A percentile compares a stretch with the other conserved stretches of the same genome.
Conservation (phyloP, 2,797 vertebrate genomes). For the Sylvia borin region DNA sequence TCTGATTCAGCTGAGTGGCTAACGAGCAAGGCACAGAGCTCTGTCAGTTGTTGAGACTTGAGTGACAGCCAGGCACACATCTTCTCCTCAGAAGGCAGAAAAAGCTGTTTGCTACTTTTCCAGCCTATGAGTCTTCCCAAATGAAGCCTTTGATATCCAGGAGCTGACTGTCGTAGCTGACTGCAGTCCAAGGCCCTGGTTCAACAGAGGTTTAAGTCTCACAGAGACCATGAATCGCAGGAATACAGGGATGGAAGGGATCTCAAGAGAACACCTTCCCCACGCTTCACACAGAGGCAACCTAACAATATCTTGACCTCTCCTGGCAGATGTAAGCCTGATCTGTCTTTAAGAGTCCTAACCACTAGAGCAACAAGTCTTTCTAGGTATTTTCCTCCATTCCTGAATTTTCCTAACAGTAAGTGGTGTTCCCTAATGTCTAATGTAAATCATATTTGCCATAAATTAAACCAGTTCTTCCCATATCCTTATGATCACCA, state of each 20-base stretch:
- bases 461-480: not conserved
- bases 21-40: not conserved
- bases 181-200: not conserved
- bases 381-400: not conserved
- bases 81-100: not conserved
- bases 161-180: not conserved
- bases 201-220: not conserved
- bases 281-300: not conserved
- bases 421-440: not conserved
- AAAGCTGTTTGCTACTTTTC: not conserved
- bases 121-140: not conserved
- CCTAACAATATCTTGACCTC: not conserved
- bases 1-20: not conserved
- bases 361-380: not conserved
- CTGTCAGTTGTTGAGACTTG: not conserved
- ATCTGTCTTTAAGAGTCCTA: not conserved
- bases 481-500: not conserved
- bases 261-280: not conserved
- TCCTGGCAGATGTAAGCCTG: not conserved
- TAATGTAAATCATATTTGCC: not conserved
- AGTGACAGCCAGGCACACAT: not conserved
- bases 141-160: not conserved
- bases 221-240: not conserved
- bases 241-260: not conserved
- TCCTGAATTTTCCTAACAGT: not conserved